Evolutionary conservation across 2,888 invertebrate genomes (phyloP).

Genomic region (Hydraecia micacea): DNA sequence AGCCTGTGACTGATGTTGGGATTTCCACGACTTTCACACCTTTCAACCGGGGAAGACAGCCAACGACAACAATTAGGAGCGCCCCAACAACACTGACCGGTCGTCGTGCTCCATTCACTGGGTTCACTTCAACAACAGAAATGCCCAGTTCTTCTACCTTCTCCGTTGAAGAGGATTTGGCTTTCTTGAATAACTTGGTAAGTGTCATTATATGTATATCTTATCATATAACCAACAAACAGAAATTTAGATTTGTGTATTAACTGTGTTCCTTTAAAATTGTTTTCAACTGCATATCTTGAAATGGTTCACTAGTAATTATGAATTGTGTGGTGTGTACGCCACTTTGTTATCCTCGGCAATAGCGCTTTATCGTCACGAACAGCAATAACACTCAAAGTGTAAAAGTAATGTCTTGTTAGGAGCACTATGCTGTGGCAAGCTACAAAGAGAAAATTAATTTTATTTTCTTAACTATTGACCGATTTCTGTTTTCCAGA

Average conservation of each 20-base stretch:
- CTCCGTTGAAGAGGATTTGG: constrained; percentile 90
- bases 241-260: background rate
- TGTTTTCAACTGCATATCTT: background rate
- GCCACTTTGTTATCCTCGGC: background rate
- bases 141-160: constrained; percentile 86
- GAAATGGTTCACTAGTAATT: background rate
- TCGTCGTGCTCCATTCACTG: constrained; percentile 71
- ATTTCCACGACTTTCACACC: constrained; percentile 85
- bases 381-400: background rate
- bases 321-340: too few relatives aligned
- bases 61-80: constrained; percentile 74
- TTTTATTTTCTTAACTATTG: background rate
- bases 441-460: background rate
- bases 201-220: constrained; percentile 54
- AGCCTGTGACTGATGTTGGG: constrained; percentile 75
- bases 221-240: background rate
- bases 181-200: constrained; percentile 91
- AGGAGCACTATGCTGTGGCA: background rate
- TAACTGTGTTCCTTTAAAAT: background rate
- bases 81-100: constrained; percentile 71
- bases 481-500: constrained; percentile 76
- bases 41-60: constrained; percentile 75
- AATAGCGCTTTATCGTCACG: background rate
- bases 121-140: constrained; percentile 81
- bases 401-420: background rate